A percentile compares a stretch with the other conserved stretches of the same genome.
phyloP scores from a whole-genome alignment of 2,888 invertebrate genomes.

The Drosophila macrothrix region DNA sequence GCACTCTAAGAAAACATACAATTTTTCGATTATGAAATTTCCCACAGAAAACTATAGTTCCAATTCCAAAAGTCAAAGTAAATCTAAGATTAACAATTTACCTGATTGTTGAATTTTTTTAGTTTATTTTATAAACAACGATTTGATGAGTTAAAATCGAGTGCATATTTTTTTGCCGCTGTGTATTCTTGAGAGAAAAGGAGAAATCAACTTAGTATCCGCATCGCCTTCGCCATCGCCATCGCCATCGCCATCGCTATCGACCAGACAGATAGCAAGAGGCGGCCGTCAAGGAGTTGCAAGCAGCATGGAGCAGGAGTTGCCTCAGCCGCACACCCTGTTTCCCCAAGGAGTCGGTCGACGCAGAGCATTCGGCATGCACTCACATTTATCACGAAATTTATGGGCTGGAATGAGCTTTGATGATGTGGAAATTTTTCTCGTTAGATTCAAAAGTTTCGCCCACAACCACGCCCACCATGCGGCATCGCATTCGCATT shows the following conservation, averaged over 20 bases:
- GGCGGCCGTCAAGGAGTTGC: constrained; percentile 56
- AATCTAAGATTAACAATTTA: neutral
- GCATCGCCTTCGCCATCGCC: constrained; percentile 17
- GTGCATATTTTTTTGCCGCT: neutral
- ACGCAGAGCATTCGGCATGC: constrained; percentile 56
- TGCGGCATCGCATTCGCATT: constrained; percentile 17
- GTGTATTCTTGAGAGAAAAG: constrained; percentile 13
- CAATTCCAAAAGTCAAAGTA: neutral
- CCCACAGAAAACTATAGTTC: neutral
- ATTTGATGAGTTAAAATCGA: neutral
- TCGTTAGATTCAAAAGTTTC: constrained; percentile 82
- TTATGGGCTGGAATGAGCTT: constrained; percentile 85
- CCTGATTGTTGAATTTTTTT: neutral
- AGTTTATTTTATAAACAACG: neutral
- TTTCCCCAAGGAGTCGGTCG: constrained; percentile 51
- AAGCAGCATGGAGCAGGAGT: constrained; percentile 24
- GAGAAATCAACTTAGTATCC: constrained; percentile 68
- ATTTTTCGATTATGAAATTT: neutral
- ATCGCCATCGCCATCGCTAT: constrained; percentile 23
- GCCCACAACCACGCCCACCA: constrained; percentile 34
- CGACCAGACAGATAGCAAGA: constrained; percentile 62
- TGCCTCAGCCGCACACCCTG: constrained; percentile 4
- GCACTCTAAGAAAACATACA: constrained; percentile 23
- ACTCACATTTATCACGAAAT: constrained; percentile 84
- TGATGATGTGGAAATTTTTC: constrained; percentile 85